Evolutionary conservation across 2,888 invertebrate species (phyloP).

Genomic region (Yponomeuta sedellus): DNA sequence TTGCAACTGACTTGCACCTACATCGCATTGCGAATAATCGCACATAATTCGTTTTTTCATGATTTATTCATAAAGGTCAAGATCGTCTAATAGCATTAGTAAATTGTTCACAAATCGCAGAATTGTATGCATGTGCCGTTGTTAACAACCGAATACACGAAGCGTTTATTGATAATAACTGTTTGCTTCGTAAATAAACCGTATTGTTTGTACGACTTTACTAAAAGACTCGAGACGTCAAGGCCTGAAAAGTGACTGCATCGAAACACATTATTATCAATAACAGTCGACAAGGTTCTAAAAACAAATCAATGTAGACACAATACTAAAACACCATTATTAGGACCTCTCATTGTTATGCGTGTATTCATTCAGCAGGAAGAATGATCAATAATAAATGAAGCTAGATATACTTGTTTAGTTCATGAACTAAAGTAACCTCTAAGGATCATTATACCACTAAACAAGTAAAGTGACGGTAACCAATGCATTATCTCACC

Average conservation of each 20-base stretch:
- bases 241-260: slow-evolving; percentile 20
- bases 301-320: slow-evolving; percentile 57
- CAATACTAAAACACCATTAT: slow-evolving; percentile 13
- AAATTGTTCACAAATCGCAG: slow-evolving; percentile 1
- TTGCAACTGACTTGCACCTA: slow-evolving; percentile 35
- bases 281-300: slow-evolving; percentile 46
- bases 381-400: neutral
- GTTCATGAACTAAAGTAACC: neutral
- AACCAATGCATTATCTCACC: slow-evolving; percentile 46
- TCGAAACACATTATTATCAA: slow-evolving; percentile 52
- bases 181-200: neutral
- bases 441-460: neutral
- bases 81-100: slow-evolving; percentile 28
- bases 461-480: neutral
- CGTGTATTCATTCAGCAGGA: neutral
- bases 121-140: too few species aligned
- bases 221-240: slow-evolving; percentile 5
- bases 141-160: neutral
- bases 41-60: slow-evolving; percentile 37
- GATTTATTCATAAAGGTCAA: slow-evolving; percentile 56
- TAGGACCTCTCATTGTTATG: slow-evolving; percentile 1
- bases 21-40: slow-evolving; percentile 29
- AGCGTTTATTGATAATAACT: neutral
- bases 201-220: neutral
- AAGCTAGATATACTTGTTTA: neutral